Conservation (phyloP, 2,113 vertebrate genomes). For the Clarias batrachus region DNA sequence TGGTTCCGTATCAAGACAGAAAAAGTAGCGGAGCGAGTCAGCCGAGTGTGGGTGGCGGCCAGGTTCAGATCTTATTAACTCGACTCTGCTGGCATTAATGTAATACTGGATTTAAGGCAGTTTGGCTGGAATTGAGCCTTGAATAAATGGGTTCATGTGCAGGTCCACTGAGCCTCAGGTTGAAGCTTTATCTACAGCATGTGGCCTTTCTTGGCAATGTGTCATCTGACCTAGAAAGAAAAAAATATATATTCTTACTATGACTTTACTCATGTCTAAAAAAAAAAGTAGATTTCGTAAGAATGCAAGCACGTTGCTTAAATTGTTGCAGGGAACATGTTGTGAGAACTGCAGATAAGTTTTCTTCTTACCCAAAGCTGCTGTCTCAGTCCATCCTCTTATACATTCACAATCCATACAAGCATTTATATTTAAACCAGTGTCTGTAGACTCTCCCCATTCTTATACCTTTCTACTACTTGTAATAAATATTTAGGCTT, state of each 20-base stretch:
- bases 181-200: neutral
- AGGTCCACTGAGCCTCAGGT: neutral
- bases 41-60: neutral
- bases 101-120: neutral
- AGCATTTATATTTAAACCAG: neutral
- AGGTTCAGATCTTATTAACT: neutral
- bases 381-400: neutral
- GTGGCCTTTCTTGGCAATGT: neutral
- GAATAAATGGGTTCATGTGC: neutral
- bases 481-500: neutral
- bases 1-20: neutral
- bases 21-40: neutral
- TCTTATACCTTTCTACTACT: neutral
- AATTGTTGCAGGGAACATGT: neutral
- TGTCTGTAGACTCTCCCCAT: neutral
- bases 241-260: neutral
- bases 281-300: neutral
- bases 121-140: neutral
- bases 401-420: neutral
- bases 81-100: neutral
- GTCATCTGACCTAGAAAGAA: conserved; percentile 17
- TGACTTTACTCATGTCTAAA: neutral
- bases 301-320: neutral
- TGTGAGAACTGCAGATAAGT: neutral
- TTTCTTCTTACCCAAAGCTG: neutral